Evolutionary conservation across 2,888 invertebrate species (phyloP), one percentile per base, ranked within the genome.

Genomic region (Nemapogon koenigi): DNA sequence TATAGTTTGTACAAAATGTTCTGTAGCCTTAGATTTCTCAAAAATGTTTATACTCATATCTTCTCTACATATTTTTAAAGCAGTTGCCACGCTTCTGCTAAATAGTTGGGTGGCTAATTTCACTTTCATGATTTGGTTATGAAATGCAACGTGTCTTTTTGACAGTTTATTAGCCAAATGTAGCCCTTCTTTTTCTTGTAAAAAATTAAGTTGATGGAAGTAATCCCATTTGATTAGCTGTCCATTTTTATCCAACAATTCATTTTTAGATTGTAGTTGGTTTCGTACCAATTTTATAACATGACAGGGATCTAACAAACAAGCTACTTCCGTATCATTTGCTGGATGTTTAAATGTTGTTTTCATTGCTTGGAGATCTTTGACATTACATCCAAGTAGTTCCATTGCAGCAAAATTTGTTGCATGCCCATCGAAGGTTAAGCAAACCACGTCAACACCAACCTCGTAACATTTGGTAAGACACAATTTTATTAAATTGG

Each of bases 361-460:
- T 32, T 42, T 39, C 4, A 22, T 14, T 16, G 6, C 4, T n/a
- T n/a, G 13, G 25, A 13, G 35, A 26, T 35, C 15, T 4, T 22
- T 7, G 10, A 25, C 8, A 11, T 25, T 19, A 25, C 35, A 35
- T 16, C 35, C 35, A 13, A 30, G 15, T 30, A 30, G 4, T 15
- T 30, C 16, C 31, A 35, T 35, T 8, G 35, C 35, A 19, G 35
- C 11, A 3, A 35, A 22, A 15, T 35, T 35, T 14, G 46, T 43
- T n/a, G 48, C 8, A 39, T 48, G 28, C 27, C 51, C 53, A 46
- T 55, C 53, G 45, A 52, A 55, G 22, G 52, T 53, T n/a, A 54
- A 2, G 11, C 47, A 41, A n/a, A 46, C 28, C 28, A 48, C 41
- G 18, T 14, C 17, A 8, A 47, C 48, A n/a, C 48, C 50, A 27